Evolutionary conservation across 1,140 invertebrate species (phyloP), one percentile per base, ranked within the genome.

Genomic region (Eulimnadia texana): DNA sequence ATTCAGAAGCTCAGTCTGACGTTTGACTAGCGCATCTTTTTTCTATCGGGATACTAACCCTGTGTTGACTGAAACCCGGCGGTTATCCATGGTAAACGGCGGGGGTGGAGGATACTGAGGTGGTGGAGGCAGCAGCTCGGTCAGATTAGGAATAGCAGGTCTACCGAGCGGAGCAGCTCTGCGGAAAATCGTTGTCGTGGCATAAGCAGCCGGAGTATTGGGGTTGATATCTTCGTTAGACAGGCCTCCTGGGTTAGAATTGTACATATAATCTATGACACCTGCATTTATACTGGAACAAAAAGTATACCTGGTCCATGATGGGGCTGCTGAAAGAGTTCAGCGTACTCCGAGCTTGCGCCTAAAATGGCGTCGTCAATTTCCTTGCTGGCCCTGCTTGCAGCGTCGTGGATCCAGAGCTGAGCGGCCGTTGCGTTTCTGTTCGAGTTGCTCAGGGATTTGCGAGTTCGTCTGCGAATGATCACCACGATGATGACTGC

Each of bases 41-140:
- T n/a, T n/a, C n/a, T 9, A 42, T 16, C 6, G 16, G 6, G 33
- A 9, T 42, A 42, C 33, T 9, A 9, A 42, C 33, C 33, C 33
- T 9, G 33, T 42, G 33, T 16, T 42, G 33, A 42, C 16, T 9
- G 33, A 9, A 16, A 6, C 16, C 33, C 33, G 33, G 33, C 33
- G 33, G 33, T 42, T 42, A 42, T 42, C 33, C 6, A 42, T 42
- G 33, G 33, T 42, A 6, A 42, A 9, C 33, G 33, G 33, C 33
- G 58, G 60, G 2, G 60, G 60, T 10, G 60, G 60, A 1, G 60
- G 60, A 19, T 61, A 51, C 22, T 52, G 53, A 6, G 60, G 60
- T 24, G 60, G 60, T 1, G 60, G 60, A 2, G 60, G 60, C 25
- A 61, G 42, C 28, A 61, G 50, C 28, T 52, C 60, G 3, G 50